phyloP scores from a whole-genome alignment of 2,888 invertebrate species.

The Mythimna lalbum region DNA sequence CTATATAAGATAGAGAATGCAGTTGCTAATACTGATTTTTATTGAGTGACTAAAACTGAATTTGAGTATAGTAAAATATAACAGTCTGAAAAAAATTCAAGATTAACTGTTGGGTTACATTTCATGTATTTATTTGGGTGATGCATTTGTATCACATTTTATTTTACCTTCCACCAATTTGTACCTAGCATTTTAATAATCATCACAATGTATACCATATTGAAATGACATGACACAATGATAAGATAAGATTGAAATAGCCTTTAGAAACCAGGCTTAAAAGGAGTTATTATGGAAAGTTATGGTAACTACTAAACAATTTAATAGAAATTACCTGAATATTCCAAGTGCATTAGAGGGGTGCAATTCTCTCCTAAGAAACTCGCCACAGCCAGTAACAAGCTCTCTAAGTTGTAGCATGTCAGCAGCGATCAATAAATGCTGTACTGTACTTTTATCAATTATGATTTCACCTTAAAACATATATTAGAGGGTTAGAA shows the following conservation, averaged over 20 bases:
- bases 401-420: slow-evolving; percentile 96
- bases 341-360: slow-evolving; percentile 97
- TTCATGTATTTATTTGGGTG: background rate
- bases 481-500: background rate
- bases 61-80: background rate
- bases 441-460: slow-evolving; percentile 96
- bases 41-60: too few relatives aligned
- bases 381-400: slow-evolving; percentile 96
- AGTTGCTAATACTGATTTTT: too few relatives aligned
- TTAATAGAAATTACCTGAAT: slow-evolving; percentile 90
- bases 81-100: background rate
- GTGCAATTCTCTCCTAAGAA: slow-evolving; percentile 95
- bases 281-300: too few relatives aligned
- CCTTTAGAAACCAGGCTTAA: background rate
- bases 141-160: background rate
- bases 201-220: background rate
- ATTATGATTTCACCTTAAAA: slow-evolving; percentile 92
- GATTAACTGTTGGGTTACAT: background rate
- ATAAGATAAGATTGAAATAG: background rate
- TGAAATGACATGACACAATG: background rate
- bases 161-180: background rate
- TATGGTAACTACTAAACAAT: too few relatives aligned
- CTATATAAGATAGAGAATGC: too few relatives aligned
- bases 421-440: slow-evolving; percentile 96
- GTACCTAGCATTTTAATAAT: background rate